phyloP scores from a whole-genome alignment of 1,140 invertebrate genomes.

The Arion vulgaris region DNA sequence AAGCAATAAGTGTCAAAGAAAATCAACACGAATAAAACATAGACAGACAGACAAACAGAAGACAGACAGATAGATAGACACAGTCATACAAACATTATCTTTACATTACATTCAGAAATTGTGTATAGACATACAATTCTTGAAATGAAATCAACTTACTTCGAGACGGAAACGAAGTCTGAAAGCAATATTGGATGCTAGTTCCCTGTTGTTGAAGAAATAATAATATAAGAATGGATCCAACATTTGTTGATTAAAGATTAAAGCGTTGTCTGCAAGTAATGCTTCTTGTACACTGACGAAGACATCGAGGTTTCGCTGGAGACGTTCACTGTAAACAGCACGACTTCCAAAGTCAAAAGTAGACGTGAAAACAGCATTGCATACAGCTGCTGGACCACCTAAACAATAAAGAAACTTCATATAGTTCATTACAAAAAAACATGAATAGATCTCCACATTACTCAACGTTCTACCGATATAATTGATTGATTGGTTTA shows the following conservation, averaged over 20 bases:
- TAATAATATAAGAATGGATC: conserved; percentile 14
- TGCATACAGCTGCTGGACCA: conserved; percentile 6
- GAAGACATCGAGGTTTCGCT: neutral
- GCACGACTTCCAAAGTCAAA: neutral
- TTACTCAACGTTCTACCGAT: too few species aligned
- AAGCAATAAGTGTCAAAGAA: too few species aligned
- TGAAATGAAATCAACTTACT: conserved; percentile 11
- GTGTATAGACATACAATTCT: too few species aligned
- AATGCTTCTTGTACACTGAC: neutral
- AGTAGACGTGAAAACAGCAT: conserved; percentile 15
- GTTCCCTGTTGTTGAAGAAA: conserved; percentile 16
- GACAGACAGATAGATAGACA: too few species aligned
- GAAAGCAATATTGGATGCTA: conserved; percentile 12
- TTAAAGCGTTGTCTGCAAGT: conserved; percentile 1
- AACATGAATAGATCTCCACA: too few species aligned
- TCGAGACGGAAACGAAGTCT: conserved; percentile 14
- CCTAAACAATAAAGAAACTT: neutral
- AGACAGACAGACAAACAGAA: too few species aligned
- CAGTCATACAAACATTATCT: too few species aligned
- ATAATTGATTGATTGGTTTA: too few species aligned
- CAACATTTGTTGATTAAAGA: neutral
- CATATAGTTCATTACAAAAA: too few species aligned
- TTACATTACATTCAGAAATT: too few species aligned
- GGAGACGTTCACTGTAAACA: conserved; percentile 18
- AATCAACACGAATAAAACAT: too few species aligned